These are phyloP conservation scores for Phyto melanocephala DNA, from an alignment of 2,888 invertebrate genomes.

Conservation along the genomic window DNA sequence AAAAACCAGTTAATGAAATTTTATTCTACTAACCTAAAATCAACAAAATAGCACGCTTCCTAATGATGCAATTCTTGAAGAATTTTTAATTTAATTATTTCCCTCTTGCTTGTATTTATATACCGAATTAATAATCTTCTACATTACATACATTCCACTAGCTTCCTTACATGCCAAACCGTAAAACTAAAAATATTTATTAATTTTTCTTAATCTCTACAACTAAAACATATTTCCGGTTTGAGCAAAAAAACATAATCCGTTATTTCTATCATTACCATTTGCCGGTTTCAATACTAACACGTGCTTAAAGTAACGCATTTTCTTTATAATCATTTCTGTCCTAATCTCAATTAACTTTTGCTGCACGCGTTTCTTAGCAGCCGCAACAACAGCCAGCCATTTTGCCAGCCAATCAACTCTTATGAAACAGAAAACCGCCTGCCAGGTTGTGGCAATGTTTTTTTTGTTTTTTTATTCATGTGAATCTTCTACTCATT, in stretches of 20 bases:
- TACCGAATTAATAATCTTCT: too few relatives aligned
- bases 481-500: conserved; percentile 24
- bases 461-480: neutral
- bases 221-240: conserved; percentile 34
- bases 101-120: too few relatives aligned
- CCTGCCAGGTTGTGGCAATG: conserved; percentile 19
- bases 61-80: too few relatives aligned
- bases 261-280: conserved; percentile 33
- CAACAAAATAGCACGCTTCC: too few relatives aligned
- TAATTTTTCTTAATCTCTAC: neutral
- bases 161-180: neutral
- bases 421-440: conserved; percentile 45
- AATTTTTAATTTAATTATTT: too few relatives aligned
- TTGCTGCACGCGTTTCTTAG: conserved; percentile 44
- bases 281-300: conserved; percentile 31
- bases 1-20: too few relatives aligned
- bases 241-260: conserved; percentile 4
- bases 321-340: conserved; percentile 33
- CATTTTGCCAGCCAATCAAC: neutral
- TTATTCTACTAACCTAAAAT: too few relatives aligned
- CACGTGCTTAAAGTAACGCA: conserved; percentile 62
- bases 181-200: neutral
- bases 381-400: conserved; percentile 19
- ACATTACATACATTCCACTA: neutral
- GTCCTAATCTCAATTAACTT: conserved; percentile 49